Evolutionary conservation across 2,888 invertebrate species (phyloP).

Genomic region (Mechanitis mazaeus): DNA sequence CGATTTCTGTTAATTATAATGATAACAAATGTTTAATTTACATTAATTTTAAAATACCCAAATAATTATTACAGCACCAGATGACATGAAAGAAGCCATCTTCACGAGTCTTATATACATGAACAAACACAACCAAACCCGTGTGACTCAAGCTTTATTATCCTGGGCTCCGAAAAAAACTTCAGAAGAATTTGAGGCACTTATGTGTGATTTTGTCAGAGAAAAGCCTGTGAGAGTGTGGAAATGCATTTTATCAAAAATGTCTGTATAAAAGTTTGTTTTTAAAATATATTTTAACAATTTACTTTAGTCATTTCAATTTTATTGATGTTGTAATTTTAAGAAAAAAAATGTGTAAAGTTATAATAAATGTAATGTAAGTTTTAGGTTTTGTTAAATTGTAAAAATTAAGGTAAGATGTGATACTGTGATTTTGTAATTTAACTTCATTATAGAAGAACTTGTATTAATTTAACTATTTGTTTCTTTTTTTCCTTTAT

Average conservation of each 20-base stretch:
- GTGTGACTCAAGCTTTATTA: slow-evolving; percentile 46
- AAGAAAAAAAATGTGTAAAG: background rate
- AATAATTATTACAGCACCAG: slow-evolving; percentile 40
- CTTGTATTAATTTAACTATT: slow-evolving; percentile 21
- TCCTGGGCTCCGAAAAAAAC: slow-evolving; percentile 48
- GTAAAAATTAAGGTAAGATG: slow-evolving; percentile 13
- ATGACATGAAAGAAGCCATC: slow-evolving; percentile 54
- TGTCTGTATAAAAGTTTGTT: slow-evolving; percentile 17
- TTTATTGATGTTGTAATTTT: background rate
- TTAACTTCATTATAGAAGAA: slow-evolving; percentile 38
- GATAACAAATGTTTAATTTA: background rate
- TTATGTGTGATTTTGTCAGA: slow-evolving; percentile 47
- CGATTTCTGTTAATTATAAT: too few species aligned
- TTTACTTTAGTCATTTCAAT: background rate
- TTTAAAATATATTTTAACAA: background rate
- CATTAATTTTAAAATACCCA: slow-evolving; percentile 7
- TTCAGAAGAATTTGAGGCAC: slow-evolving; percentile 45
- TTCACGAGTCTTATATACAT: slow-evolving; percentile 55
- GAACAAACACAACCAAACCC: slow-evolving; percentile 46
- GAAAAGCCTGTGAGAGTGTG: slow-evolving; percentile 50
- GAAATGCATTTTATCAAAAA: slow-evolving; percentile 43
- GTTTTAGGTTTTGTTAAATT: slow-evolving; percentile 3
- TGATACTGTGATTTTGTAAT: slow-evolving; percentile 37
- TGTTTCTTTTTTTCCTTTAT: slow-evolving; percentile 10
- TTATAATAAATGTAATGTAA: background rate